Evolutionary conservation across 2,113 vertebrate genomes (phyloP).

Genomic region (rat (Rattus norvegicus)): GRCr8 NC_086024.1:110158501-110159000

Average conservation of each 20-base stretch:
- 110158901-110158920: neutral
- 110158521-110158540: neutral
- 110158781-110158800: neutral
- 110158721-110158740: neutral
- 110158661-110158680: neutral
- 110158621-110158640: neutral
- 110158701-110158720: neutral
- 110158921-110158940: constrained; percentile 39
- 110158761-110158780: neutral
- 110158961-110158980: constrained; percentile 49
- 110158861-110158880: neutral
- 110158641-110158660: neutral
- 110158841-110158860: neutral
- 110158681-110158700: neutral
- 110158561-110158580: neutral
- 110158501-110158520: neutral
- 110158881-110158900: constrained; percentile 25
- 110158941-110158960: constrained; percentile 34
- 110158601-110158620: neutral
- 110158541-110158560: neutral
- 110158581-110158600: neutral
- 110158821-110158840: neutral
- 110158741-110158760: neutral
- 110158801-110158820: neutral
- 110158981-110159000: neutral